Evolutionary conservation across 64 coral and sea anemone genomes (phyloP), one percentile per base, ranked within the genome.

Genomic region (Montipora efflorescens): DNA sequence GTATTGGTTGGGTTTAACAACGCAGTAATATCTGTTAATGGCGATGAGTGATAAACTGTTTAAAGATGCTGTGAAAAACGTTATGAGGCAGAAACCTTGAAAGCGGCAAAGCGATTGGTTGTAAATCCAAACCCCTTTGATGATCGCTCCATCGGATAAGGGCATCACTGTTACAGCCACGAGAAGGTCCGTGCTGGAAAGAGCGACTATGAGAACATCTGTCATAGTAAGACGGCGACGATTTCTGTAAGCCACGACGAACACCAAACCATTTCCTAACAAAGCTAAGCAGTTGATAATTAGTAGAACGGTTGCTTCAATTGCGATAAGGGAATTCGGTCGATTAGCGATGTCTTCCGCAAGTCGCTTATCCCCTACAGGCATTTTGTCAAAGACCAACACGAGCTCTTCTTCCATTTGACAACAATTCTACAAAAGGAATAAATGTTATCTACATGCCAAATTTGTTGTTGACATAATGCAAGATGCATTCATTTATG

Each of bases 1-100:
- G 80, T 98, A 98, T 3, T 91, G 76, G 12, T 93, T 98, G 20
- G 93, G 14, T 79, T 93, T 98, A 5, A 98, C 96, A 18, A 98
- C 93, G 22, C 96, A 90, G 89, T 95, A 95, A 61, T 92, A 98
- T 21, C 96, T 87, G 67, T 98, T 98, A 0, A 98, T 19, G 1
- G 96, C 96, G n/a, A 94, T 98, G 2, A 98, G 47, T 12, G 96
- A 88, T 20, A 98, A 70, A 1, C 88, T 92, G 16, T 90, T 89
- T 21, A 98, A 88, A 7, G 96, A 95, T 12, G 95, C 94, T 3
- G 75, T 66, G 3, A 76, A 84, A 48, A 94, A 98, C 8, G 95
- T 74, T 53, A 98, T 86, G 13, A 90, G 46, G 16, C 86, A 91
- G 15, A 90, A 28, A 28, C 28, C 28, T 28, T 28, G 28, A 28